Percentiles rank a stretch among this genome's conserved stretches.
These are phyloP conservation scores for Panulirus ornatus DNA, from an alignment of 1,140 invertebrate species.

Conservation along the genomic window DNA sequence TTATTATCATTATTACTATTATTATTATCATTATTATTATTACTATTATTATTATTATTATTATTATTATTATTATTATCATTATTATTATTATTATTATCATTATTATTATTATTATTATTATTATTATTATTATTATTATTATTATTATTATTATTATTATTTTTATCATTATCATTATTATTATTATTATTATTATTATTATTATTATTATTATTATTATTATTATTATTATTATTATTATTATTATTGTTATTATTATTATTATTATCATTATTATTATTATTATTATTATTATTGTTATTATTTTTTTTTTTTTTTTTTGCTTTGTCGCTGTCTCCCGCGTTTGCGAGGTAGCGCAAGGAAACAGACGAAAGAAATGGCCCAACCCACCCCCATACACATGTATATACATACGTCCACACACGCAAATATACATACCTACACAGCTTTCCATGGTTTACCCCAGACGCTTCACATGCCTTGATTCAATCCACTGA, in stretches of 20 bases:
- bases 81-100: neutral
- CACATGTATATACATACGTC: no score
- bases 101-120: neutral
- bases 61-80: constrained; percentile 18
- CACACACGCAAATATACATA: no score
- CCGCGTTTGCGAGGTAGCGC: no score
- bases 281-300: neutral
- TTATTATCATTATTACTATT: no score
- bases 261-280: neutral
- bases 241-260: neutral
- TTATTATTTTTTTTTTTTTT: neutral
- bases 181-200: no score
- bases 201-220: constrained; percentile 20
- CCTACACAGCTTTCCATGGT: no score
- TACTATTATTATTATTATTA: constrained; percentile 12
- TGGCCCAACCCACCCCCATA: no score
- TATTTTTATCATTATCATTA: no score
- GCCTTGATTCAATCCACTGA: no score
- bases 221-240: constrained; percentile 10
- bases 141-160: constrained; percentile 8
- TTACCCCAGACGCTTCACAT: no score
- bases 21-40: constrained; percentile 12
- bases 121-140: constrained; percentile 6
- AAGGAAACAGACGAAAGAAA: no score
- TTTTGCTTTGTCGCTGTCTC: neutral